A percentile compares a stretch with the other conserved stretches of the same genome.
These are phyloP conservation scores for Palythoa grandiflora DNA, from an alignment of 92 coral and sea anemone genomes.

Conservation along the genomic window DNA sequence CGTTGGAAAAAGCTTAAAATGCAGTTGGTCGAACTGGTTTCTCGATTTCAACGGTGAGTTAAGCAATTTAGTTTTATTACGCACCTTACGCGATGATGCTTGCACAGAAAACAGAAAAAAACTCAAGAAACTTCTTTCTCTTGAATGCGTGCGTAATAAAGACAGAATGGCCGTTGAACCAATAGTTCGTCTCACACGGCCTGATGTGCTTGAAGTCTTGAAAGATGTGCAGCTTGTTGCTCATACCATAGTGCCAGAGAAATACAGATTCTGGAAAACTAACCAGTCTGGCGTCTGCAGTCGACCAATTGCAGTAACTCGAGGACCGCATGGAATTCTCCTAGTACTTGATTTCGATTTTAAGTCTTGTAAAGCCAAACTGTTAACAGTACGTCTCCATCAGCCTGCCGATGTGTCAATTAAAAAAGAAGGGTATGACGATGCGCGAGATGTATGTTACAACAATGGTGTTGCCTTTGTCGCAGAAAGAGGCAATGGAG, in stretches of 20 bases:
- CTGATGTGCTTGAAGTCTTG: conserved; percentile 11
- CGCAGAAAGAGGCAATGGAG: conserved; percentile 48
- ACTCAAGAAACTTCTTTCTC: conserved; percentile 39
- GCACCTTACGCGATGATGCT: conserved; percentile 45
- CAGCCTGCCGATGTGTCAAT: conserved; percentile 65
- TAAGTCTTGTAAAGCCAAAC: conserved; percentile 34
- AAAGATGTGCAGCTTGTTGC: conserved; percentile 18
- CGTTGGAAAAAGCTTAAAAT: conserved; percentile 30
- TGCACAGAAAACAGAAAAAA: conserved; percentile 11
- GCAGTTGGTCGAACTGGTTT: conserved; percentile 48
- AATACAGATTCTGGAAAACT: conserved; percentile 51
- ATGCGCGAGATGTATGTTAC: conserved; percentile 69
- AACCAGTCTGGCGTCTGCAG: conserved; percentile 58
- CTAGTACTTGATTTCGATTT: conserved; percentile 45
- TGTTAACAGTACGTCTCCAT: conserved; percentile 49
- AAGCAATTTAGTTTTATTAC: conserved; percentile 26
- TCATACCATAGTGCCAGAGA: conserved; percentile 52
- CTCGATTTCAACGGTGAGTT: conserved; percentile 46
- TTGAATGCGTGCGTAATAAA: conserved; percentile 44
- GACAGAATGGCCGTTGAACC: conserved; percentile 21
- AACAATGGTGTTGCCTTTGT: conserved; percentile 48
- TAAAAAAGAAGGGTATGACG: conserved; percentile 35
- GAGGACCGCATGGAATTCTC: conserved; percentile 62
- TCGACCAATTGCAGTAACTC: conserved; percentile 58
- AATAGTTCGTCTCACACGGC: conserved; percentile 29